Evolutionary conservation across 1,140 invertebrate genomes (phyloP), one percentile per base, ranked within the genome.

Genomic region (Drosophila teissieri): DNA sequence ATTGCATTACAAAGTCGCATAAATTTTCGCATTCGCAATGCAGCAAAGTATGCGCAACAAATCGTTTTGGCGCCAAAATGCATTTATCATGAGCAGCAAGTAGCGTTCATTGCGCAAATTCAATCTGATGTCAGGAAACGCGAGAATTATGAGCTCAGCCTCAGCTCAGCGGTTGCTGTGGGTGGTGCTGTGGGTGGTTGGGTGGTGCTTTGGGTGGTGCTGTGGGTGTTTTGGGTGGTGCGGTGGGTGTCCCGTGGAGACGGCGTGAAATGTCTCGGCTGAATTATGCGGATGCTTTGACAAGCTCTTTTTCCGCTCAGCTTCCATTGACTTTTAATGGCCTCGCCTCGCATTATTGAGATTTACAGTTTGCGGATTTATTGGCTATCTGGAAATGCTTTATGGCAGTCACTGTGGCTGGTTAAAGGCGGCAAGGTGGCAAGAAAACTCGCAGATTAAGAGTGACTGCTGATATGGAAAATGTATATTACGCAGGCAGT

Each of bases 1-100:
- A 85, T 84, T 85, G 81, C 81, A 84, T 84, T 84, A 84, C 81
- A 85, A 85, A 84, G 69, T 84, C 81, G 62, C 81, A 84, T 84
- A 84, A 84, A 84, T 84, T 84, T 14, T 48, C 36, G 68, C 44
- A 49, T 57, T 72, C 65, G 68, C 64, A 70, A 49, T 54, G 67
- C 72, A 49, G 45, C 81, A 84, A 84, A 85, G 81, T 73, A 74
- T 62, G 81, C 77, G 81, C 73, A 85, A 84, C 81, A 84, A 84
- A 84, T 84, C 81, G 81, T 80, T 85, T 67, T 69, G 77, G 56
- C 77, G 78, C 49, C 65, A 48, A 60, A 73, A 49, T 64, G 63
- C 81, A 84, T 84, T 85, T 85, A 84, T 84, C 81, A 84, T 85
- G 58, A 54, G 51, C 64, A 68, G 74, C 49, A 55, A 79, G 64